Conservation (phyloP, 2,888 invertebrate species). For the Cerastoderma edule region DNA sequence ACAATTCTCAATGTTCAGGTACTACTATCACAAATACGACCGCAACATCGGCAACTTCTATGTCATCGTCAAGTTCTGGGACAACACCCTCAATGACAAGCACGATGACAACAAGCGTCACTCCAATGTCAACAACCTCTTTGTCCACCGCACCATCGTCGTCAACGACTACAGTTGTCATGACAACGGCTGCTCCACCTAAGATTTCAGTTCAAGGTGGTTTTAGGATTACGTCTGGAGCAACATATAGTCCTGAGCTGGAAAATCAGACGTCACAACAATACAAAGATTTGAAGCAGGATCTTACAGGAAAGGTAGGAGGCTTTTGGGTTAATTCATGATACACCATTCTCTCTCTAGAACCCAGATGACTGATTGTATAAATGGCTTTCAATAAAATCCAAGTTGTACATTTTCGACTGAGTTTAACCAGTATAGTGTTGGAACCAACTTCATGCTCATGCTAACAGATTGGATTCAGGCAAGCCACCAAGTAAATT, state of each 20-base stretch:
- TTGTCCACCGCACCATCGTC: neutral
- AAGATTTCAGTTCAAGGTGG: neutral
- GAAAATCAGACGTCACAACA: neutral
- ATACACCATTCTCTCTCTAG: too few relatives aligned
- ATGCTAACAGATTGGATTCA: too few relatives aligned
- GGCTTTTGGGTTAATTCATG: too few relatives aligned
- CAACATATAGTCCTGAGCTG: neutral
- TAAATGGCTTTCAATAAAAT: too few relatives aligned
- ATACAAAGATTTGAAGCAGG: conserved; percentile 6
- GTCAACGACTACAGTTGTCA: neutral
- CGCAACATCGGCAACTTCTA: neutral
- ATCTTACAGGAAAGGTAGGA: too few relatives aligned
- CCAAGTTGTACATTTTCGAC: too few relatives aligned
- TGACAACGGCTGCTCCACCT: neutral
- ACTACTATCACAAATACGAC: neutral
- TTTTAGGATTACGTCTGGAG: neutral
- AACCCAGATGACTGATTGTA: too few relatives aligned
- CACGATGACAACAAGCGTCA: neutral
- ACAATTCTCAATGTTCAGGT: too few relatives aligned
- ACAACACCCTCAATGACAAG: neutral
- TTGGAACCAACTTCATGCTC: too few relatives aligned
- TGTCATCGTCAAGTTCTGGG: neutral
- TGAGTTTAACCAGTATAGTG: too few relatives aligned
- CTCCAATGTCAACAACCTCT: conserved; percentile 7
- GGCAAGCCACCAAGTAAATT: too few relatives aligned